Evolutionary conservation across 2,888 invertebrate species (phyloP), one percentile per base, ranked within the genome.

Genomic region (Stenolophus ochropezus): DNA sequence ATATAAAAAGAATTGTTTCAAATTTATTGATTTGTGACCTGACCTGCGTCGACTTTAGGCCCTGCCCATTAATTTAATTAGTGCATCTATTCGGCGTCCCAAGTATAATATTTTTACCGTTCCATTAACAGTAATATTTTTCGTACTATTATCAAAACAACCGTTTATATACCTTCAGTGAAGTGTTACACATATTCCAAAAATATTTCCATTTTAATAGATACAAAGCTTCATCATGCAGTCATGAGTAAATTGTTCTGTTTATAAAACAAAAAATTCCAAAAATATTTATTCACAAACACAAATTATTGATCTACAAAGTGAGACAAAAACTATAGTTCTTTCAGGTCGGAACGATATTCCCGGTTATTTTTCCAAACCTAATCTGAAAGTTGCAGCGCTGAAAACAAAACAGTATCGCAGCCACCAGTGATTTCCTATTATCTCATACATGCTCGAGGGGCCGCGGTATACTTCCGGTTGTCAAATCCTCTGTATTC

Each of bases 381-480:
- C 1, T 6, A 53, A 18, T 18, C 16, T 0, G 20, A 53, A 1
- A 53, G 53, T n/a, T 18, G 53, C 18, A 49, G n/a, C n/a, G 20
- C 20, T 18, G 18, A 53, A 53, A 53, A 53, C 51, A 51, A 51
- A 51, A 42, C 1, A 49, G 20, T 18, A 18, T 20, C 18, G 18
- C 6, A 6, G 1, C 18, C 53, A 53, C 53, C 16, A 6, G 16
- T 53, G 18, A 53, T 61, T 23, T 61, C 23, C 14, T 61, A 61
- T 61, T 61, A 61, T 61, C 25, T 21, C 21, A 61, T 61, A 25
- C 61, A 61, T 25, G 23, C 61, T 23, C 21, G 61, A 25, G 25
- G 8, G 11, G 4, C 6, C 6, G 18, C 20, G 53, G 14, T 16
- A 16, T 18, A 53, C 53, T 53, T 53, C 20, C 16, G 18, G 53